Evolutionary conservation across 2,888 invertebrate genomes (phyloP), one percentile per base, ranked within the genome.

Genomic region (Uropetala carovei): DNA sequence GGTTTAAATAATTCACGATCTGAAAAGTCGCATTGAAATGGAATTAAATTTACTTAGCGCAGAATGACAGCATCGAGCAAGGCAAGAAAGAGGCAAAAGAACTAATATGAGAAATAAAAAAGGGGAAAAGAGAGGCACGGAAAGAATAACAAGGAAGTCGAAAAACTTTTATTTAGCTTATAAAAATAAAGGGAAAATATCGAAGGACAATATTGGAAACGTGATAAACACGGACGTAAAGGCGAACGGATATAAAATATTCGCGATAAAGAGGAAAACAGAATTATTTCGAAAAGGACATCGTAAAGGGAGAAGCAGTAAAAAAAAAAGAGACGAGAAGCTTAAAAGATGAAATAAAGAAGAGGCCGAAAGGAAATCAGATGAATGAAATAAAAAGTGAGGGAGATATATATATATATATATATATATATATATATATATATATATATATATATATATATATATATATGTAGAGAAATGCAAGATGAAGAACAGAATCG

Each of bases 171-270:
- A 22, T 22, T 22, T 27, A 0, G 18, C 27, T 27, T 27, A 75
- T 75, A 75, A 75, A 75, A 5, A 68, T 68, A 68, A 68, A 68
- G 68, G 18, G 10, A 13, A 75, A 75, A 43, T 43, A 43, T 5
- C 43, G 5, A 43, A 43, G 3, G 43, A 43, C 1, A 43, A 75
- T 75, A 75, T 75, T 75, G 75, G 75, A 27, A 27, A 75, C 75
- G 75, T 75, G 75, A 75, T 75, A 75, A 75, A 75, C 22, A 4
- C 75, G 13, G 22, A 27, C 22, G 75, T 22, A 75, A 75, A 75
- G 75, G 27, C 75, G 22, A 27, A 27, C 75, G 75, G 75, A 75
- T 27, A 27, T 75, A 75, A 75, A 75, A 27, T 75, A 75, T 75
- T 75, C 22, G 22, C 22, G 75, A 75, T 75, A 75, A 75, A 75